These are phyloP conservation scores for Gyrodactylus bullatarudis DNA, from an alignment of 1,140 invertebrate genomes.

Conservation along the genomic window DNA sequence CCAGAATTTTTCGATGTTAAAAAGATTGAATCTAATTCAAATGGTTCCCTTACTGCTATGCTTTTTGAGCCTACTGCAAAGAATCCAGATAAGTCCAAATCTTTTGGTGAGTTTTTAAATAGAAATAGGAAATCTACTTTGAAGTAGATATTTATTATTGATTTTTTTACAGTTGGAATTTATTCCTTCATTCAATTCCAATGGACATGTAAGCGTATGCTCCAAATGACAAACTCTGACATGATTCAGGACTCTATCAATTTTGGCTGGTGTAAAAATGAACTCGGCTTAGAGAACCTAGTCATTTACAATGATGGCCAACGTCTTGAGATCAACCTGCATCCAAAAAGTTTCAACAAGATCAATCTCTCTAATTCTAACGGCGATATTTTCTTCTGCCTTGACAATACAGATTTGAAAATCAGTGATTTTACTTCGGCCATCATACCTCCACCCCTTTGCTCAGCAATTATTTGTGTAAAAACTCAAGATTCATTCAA, in stretches of 20 bases:
- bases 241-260: too few relatives aligned
- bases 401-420: not conserved
- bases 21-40: not conserved
- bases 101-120: not conserved
- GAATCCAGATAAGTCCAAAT: not conserved
- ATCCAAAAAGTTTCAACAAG: too few relatives aligned
- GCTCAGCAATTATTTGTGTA: not conserved
- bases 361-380: too few relatives aligned
- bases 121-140: too few relatives aligned
- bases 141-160: too few relatives aligned
- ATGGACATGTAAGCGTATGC: not conserved
- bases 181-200: not conserved
- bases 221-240: too few relatives aligned
- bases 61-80: not conserved
- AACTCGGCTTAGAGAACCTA: too few relatives aligned
- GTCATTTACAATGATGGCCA: too few relatives aligned
- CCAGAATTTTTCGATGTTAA: not conserved
- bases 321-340: too few relatives aligned
- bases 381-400: not conserved
- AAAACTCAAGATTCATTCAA: too few relatives aligned
- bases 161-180: too few relatives aligned
- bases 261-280: too few relatives aligned
- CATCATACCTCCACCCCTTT: not conserved
- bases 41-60: not conserved
- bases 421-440: not conserved